A percentile compares a stretch with the other conserved stretches of the same genome.
These are phyloP conservation scores for Sycobia sp. DNA, from an alignment of 1,140 invertebrate species.

Conservation along the genomic window DNA sequence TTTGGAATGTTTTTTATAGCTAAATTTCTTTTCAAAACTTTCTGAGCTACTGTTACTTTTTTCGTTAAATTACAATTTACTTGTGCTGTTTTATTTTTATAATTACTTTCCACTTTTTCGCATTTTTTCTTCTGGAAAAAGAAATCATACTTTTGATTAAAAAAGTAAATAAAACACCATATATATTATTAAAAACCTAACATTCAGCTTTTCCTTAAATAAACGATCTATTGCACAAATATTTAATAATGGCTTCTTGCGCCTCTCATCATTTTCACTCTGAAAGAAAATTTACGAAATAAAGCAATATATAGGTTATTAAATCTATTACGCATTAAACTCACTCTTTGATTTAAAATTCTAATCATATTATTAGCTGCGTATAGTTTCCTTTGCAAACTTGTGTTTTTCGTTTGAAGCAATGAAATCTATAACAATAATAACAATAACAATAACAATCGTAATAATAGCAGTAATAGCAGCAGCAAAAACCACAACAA, in stretches of 20 bases:
- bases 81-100: neutral
- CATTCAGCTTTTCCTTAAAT: neutral
- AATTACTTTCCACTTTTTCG: neutral
- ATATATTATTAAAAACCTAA: neutral
- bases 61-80: neutral
- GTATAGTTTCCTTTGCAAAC: neutral
- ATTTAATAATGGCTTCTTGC: neutral
- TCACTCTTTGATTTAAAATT: conserved; percentile 13
- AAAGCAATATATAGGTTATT: neutral
- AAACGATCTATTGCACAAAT: neutral
- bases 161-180: neutral
- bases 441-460: too few species aligned
- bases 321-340: neutral
- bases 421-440: neutral
- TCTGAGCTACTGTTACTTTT: neutral
- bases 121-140: neutral
- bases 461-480: too few species aligned
- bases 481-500: too few species aligned
- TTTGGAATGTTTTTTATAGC: neutral
- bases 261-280: neutral
- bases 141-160: neutral
- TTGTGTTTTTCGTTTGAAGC: neutral
- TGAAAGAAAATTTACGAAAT: too few species aligned
- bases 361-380: conserved; percentile 14
- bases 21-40: neutral